phyloP scores from a whole-genome alignment of 2,113 vertebrate genomes.

The Heteronetta atricapilla region DNA sequence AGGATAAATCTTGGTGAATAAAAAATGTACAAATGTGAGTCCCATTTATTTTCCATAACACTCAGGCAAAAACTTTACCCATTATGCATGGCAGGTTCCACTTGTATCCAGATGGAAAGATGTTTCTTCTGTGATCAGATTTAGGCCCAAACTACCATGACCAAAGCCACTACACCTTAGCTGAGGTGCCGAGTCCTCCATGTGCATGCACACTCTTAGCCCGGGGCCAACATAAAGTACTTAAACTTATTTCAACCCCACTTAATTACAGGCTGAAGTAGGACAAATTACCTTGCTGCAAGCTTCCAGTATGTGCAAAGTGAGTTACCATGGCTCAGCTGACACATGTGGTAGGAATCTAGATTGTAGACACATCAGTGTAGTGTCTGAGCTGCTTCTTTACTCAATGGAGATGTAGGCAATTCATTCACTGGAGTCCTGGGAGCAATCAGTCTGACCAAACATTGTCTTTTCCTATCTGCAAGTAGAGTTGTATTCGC shows the following conservation, averaged over 20 bases:
- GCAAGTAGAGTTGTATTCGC: not conserved
- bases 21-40: not conserved
- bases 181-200: not conserved
- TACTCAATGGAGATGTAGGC: not conserved
- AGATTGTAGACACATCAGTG: not conserved
- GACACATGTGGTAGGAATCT: not conserved
- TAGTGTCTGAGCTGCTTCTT: not conserved
- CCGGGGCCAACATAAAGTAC: not conserved
- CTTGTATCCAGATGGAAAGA: not conserved
- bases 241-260: not conserved
- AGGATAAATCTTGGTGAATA: not conserved
- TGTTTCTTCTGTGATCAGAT: not conserved
- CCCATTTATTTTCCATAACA: not conserved
- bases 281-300: not conserved
- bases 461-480: not conserved
- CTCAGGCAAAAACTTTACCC: not conserved
- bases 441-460: not conserved
- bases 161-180: not conserved
- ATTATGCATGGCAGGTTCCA: not conserved
- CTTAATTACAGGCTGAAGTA: constrained; percentile 1
- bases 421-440: not conserved
- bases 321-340: not conserved
- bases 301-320: not conserved
- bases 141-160: not conserved
- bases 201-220: not conserved